These are phyloP conservation scores for Manis crassicaudata DNA, from an alignment of 2,797 vertebrate genomes.

Conservation along the genomic window DNA sequence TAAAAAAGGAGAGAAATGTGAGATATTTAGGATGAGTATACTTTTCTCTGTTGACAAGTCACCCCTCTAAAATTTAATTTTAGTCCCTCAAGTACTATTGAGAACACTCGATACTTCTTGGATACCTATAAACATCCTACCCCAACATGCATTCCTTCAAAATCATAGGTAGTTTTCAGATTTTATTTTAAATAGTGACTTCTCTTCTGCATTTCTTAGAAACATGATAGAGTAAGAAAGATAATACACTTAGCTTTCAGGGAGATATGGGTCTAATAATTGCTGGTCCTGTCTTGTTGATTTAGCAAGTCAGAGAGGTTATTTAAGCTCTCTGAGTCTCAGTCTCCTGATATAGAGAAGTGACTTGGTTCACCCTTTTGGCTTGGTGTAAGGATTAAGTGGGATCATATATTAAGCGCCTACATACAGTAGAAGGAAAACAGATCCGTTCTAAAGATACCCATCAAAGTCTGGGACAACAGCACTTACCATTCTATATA, in stretches of 20 bases:
- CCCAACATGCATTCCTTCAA: constrained; percentile 32
- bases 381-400: neutral
- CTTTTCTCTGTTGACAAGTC: neutral
- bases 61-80: constrained; percentile 25
- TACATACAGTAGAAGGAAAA: constrained; percentile 8
- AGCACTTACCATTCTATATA: constrained; percentile 10
- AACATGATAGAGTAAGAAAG: neutral
- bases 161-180: constrained; percentile 19
- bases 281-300: neutral
- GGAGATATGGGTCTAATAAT: neutral
- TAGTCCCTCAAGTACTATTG: neutral
- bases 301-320: constrained; percentile 31
- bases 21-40: neutral
- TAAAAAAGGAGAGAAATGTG: neutral
- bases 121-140: neutral
- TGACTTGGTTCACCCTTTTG: neutral
- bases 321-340: constrained; percentile 7
- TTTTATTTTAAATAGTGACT: neutral
- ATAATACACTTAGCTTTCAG: neutral
- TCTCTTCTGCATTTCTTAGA: neutral
- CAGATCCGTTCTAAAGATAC: constrained; percentile 19
- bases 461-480: neutral
- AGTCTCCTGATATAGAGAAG: neutral
- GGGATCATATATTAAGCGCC: constrained; percentile 22
- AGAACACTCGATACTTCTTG: neutral